Conservation (phyloP, 2,113 vertebrate genomes). For the Penelope pileata region DNA sequence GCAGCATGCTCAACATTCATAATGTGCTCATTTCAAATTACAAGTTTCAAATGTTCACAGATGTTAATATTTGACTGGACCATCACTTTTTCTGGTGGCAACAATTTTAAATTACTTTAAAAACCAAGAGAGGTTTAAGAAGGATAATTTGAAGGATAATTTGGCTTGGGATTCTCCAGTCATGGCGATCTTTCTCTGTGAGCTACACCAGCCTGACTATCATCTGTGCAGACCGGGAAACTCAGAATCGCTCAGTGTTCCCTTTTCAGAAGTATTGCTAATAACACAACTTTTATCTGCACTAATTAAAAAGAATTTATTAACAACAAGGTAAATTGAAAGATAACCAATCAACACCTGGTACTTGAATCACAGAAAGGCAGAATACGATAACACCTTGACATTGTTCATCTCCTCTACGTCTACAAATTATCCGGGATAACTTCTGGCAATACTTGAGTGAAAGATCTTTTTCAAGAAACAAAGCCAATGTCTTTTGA, state of each 20-base stretch:
- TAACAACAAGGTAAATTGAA: background rate
- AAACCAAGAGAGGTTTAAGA: background rate
- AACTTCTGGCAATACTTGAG: background rate
- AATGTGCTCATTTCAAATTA: background rate
- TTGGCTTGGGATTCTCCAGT: background rate
- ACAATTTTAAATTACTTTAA: background rate
- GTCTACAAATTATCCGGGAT: background rate
- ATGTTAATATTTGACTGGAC: background rate
- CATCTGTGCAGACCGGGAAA: background rate
- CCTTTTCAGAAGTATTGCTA: background rate
- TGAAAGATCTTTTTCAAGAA: background rate
- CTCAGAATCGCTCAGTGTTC: accelerated
- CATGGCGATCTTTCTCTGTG: background rate
- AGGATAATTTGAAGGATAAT: background rate
- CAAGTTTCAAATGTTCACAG: background rate
- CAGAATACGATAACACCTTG: background rate
- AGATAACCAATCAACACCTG: background rate
- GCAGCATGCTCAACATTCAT: background rate
- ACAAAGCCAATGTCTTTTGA: background rate
- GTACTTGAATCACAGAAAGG: background rate
- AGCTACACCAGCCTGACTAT: background rate
- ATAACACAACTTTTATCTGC: background rate
- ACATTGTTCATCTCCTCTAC: background rate
- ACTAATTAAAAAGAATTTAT: background rate
- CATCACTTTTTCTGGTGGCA: background rate